phyloP scores from a whole-genome alignment of 2,113 vertebrate genomes.

The Benitochromis conjunctus region DNA sequence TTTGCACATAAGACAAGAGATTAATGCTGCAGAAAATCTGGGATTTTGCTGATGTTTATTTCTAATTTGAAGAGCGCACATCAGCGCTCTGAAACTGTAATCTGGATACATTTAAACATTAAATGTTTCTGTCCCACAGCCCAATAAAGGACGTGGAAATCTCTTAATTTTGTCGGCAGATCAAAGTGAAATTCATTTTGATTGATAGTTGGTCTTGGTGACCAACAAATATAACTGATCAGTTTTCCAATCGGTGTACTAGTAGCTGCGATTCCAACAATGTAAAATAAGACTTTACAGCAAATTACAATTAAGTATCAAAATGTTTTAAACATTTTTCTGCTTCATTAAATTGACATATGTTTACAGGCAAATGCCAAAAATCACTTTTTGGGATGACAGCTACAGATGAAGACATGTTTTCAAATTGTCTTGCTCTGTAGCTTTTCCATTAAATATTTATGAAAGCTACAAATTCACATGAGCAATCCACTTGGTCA shows the following conservation, averaged over 20 bases:
- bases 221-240: background rate
- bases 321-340: background rate
- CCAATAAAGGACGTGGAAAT: background rate
- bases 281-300: background rate
- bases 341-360: background rate
- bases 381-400: rapidly evolving
- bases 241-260: background rate
- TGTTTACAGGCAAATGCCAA: background rate
- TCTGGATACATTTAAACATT: background rate
- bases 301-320: background rate
- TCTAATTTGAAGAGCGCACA: background rate
- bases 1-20: background rate
- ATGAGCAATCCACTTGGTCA: background rate
- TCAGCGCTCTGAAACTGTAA: background rate
- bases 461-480: background rate
- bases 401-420: background rate
- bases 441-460: background rate
- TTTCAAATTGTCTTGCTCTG: background rate
- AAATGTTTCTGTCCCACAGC: background rate
- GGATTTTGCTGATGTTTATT: background rate
- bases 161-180: background rate
- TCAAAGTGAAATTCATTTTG: background rate
- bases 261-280: background rate
- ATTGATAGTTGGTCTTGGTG: background rate
- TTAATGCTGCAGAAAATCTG: background rate